A percentile compares a stretch with the other conserved stretches of the same genome.
Conservation (phyloP, 2,797 vertebrate genomes). For the Ispidina lecontei region DNA sequence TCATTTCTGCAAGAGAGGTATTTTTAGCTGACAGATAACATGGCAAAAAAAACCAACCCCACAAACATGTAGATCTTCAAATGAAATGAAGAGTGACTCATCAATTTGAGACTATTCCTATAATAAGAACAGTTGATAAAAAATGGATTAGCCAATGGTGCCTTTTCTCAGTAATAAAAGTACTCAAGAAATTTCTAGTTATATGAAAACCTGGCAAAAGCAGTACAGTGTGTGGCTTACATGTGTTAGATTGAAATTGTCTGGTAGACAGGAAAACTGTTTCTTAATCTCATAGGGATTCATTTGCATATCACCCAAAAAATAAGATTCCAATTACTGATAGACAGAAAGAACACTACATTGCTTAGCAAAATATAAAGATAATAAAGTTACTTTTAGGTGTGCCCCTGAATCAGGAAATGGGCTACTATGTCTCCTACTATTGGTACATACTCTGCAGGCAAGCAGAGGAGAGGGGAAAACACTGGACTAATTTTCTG, state of each 20-base stretch:
- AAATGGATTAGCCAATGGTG: neutral
- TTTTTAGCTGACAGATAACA: conserved; percentile 57
- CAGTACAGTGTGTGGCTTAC: neutral
- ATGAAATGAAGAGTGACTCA: conserved; percentile 23
- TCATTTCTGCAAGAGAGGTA: conserved; percentile 52
- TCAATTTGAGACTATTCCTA: neutral
- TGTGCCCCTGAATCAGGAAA: neutral
- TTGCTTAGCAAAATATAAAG: neutral
- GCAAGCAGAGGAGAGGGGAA: neutral
- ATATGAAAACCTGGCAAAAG: neutral
- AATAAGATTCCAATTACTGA: neutral
- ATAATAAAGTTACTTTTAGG: neutral
- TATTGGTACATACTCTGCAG: neutral
- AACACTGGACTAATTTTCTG: neutral
- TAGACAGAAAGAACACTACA: neutral
- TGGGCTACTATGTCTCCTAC: neutral
- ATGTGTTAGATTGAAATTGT: neutral
- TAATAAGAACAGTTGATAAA: neutral
- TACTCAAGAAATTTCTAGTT: neutral
- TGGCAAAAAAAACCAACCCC: neutral
- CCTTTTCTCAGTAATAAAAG: neutral
- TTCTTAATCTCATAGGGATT: neutral
- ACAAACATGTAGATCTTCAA: neutral
- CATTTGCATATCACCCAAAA: neutral
- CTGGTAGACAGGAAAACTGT: neutral